These are phyloP conservation scores for Vespertilio murinus DNA, from an alignment of 2,797 vertebrate genomes.

Conservation along the genomic window DNA sequence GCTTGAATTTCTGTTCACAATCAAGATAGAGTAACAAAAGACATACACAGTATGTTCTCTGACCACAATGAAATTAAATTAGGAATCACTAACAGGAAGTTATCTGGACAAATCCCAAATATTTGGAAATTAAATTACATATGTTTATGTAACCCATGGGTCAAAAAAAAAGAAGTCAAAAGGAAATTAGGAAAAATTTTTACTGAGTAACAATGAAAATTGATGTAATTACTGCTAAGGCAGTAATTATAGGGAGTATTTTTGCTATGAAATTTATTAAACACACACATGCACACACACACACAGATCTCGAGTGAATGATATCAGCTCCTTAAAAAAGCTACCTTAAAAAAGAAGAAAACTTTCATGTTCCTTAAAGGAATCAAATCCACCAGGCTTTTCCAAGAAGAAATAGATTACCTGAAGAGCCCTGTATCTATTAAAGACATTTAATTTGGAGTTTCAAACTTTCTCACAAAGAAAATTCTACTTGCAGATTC, in stretches of 20 bases:
- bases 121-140: neutral
- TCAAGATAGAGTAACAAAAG: slow-evolving; percentile 33
- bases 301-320: neutral
- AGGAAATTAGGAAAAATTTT: neutral
- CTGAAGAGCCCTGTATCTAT: neutral
- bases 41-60: neutral
- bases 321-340: neutral
- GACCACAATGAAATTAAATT: neutral
- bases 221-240: neutral
- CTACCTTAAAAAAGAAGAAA: neutral
- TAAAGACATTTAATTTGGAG: neutral
- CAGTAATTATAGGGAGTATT: neutral
- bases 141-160: neutral
- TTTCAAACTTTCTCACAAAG: neutral
- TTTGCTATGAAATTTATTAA: neutral
- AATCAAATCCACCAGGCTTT: neutral
- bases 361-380: neutral
- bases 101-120: neutral
- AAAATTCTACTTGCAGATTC: neutral
- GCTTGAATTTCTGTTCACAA: neutral
- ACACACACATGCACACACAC: neutral
- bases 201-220: neutral
- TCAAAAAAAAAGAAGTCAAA: neutral
- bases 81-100: slow-evolving; percentile 10
- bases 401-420: neutral